Evolutionary conservation across 2,113 vertebrate species (phyloP), one percentile per base, ranked within the genome.

Genomic region (Sorex araneus): DNA sequence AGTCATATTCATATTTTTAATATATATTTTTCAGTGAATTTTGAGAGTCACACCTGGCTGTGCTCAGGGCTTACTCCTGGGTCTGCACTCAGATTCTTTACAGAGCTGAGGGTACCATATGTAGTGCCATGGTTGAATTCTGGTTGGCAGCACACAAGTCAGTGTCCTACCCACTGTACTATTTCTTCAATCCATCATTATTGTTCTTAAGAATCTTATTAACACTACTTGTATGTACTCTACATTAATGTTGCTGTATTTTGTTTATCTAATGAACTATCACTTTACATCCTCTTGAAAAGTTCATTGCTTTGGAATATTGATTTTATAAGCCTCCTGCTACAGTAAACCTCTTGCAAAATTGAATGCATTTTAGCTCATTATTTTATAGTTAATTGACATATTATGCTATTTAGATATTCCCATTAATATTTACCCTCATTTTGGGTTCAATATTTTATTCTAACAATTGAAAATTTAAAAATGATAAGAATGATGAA

Each of bases 301-400:
- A 71, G 10, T 71, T 47, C 50, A 47, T 23, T 75, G 88, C 32
- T 92, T 84, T 91, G 23, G 1, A 92, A 89, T 7, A 47, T 32
- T 9, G 18, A n/a, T 40, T 27, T 71, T 93, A 77, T 71, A 45
- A 84, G 63, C 50, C n/a, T 78, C 11, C 47, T 73, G 12, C 67
- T 30, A 77, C 40, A 74, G 8, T 76, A 76, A 90, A 36, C 5
- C 2, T 8, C 30, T 69, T 83, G 36, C 57, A 87, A 86, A 81
- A 76, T 27, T 66, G 36, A 92, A 34, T 63, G 70, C 11, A 93
- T 70, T 94, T 81, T 92, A 87, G 45, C 21, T 69, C 81, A 60
- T 76, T 50, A 28, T 70, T 94, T 78, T 71, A 80, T 34, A 90
- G 60, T 94, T 90, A 82, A 66, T 84, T 70, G 43, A 66, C 40